Evolutionary conservation across 2,797 vertebrate species (phyloP).

Genomic region (Erpetoichthys calabaricus): DNA sequence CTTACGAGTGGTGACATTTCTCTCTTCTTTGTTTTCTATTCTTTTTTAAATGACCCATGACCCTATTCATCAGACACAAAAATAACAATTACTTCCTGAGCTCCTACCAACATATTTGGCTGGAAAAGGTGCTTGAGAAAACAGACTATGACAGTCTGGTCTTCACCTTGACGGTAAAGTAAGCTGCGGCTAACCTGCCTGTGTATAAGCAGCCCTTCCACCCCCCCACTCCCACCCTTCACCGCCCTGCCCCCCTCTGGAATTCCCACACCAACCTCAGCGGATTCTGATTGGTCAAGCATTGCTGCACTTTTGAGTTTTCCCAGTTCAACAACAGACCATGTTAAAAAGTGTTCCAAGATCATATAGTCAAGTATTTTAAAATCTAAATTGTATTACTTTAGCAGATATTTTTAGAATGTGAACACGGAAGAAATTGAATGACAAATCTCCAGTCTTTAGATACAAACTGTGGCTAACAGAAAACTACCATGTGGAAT

Average conservation of each 20-base stretch:
- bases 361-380: no score
- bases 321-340: no score
- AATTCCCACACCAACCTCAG: conserved; percentile 55
- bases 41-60: conserved; percentile 57
- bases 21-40: conserved; percentile 40
- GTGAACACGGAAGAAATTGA: no score
- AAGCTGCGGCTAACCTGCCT: conserved; percentile 50
- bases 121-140: conserved; percentile 93
- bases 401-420: no score
- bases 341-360: no score
- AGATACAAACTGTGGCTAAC: no score
- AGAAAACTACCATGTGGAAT: no score
- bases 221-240: conserved; percentile 35
- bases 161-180: conserved; percentile 92
- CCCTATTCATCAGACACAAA: conserved; percentile 90
- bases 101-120: conserved; percentile 87
- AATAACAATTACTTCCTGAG: conserved; percentile 98
- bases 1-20: background rate
- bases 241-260: conserved; percentile 43
- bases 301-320: background rate
- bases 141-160: conserved; percentile 92
- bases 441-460: no score
- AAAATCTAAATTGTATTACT: no score
- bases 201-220: conserved; percentile 31
- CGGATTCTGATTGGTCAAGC: conserved; percentile 72